Conservation (phyloP, 1,140 invertebrate species). For the Drosophila takahashii region DNA sequence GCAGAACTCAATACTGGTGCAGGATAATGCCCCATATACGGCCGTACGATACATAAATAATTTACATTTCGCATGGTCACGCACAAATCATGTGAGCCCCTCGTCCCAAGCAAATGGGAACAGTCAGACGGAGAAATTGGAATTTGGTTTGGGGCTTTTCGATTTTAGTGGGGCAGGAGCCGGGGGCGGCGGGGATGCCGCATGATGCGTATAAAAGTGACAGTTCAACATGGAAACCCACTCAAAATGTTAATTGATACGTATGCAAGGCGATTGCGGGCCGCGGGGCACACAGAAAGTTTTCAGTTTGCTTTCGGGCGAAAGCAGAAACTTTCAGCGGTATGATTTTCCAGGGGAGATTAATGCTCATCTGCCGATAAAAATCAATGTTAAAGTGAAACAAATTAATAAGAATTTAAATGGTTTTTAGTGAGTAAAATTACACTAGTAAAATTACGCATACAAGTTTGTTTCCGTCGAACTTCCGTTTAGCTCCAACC, state of each 20-base stretch:
- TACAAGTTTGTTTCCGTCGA: no score
- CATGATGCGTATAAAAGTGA: conserved; percentile 78
- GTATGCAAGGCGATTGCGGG: conserved; percentile 26
- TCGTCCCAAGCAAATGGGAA: conserved; percentile 7
- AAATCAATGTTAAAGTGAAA: neutral
- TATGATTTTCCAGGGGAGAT: conserved; percentile 3
- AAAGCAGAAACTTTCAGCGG: neutral
- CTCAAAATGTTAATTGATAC: conserved; percentile 81
- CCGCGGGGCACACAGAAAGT: conserved; percentile 22
- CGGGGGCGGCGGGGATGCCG: conserved; percentile 28
- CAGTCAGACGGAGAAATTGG: conserved; percentile 25
- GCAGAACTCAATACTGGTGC: conserved; percentile 44
- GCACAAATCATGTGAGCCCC: conserved; percentile 72
- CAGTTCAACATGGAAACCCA: conserved; percentile 79
- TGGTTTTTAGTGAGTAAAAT: no score
- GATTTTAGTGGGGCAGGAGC: conserved; percentile 4
- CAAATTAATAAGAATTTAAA: neutral
- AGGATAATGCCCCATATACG: conserved; percentile 51
- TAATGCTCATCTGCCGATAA: neutral
- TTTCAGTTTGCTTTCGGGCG: conserved; percentile 3
- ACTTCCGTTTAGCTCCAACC: no score
- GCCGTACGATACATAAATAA: conserved; percentile 68
- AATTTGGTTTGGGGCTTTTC: conserved; percentile 22
- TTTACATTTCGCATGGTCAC: conserved; percentile 82
- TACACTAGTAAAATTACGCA: no score